A percentile compares a stretch with the other conserved stretches of the same genome.
phyloP scores from a whole-genome alignment of 2,797 vertebrate species.

The Labroides dimidiatus region DNA sequence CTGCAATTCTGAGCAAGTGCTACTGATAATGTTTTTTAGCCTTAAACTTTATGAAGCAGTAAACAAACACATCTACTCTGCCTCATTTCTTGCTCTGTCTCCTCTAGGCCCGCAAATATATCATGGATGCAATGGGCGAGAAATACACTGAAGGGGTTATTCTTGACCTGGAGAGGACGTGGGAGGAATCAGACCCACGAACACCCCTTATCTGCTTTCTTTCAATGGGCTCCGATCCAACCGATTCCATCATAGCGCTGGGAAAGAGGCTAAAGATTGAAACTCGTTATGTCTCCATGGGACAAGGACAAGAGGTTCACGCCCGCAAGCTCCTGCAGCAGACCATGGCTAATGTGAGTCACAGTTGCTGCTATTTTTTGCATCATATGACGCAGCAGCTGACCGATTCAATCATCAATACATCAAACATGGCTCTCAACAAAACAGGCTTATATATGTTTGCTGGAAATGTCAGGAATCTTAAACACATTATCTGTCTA shows the following conservation, averaged over 20 bases:
- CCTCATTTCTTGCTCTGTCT: slow-evolving; percentile 11
- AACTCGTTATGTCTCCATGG: slow-evolving; percentile 94
- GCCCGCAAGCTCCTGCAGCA: slow-evolving; percentile 94
- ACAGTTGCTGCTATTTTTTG: slow-evolving; percentile 24
- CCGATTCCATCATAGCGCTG: slow-evolving; percentile 93
- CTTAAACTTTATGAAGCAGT: slow-evolving; percentile 17
- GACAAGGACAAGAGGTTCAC: slow-evolving; percentile 94
- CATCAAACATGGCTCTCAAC: neutral
- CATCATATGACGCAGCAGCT: neutral
- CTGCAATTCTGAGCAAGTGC: neutral
- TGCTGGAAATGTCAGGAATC: neutral
- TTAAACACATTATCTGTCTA: neutral
- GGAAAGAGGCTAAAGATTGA: slow-evolving; percentile 92
- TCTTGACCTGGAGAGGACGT: slow-evolving; percentile 93
- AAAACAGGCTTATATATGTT: neutral
- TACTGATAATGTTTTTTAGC: neutral
- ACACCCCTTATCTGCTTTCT: slow-evolving; percentile 96
- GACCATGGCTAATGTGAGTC: slow-evolving; percentile 91
- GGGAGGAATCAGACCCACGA: slow-evolving; percentile 93
- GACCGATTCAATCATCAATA: neutral
- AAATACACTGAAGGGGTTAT: slow-evolving; percentile 90
- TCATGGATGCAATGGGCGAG: slow-evolving; percentile 90
- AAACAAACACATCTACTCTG: slow-evolving; percentile 20
- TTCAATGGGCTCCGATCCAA: slow-evolving; percentile 97
- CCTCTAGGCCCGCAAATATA: slow-evolving; percentile 93